Conservation (phyloP, 2,113 vertebrate genomes). For the Mastomys coucha region DNA sequence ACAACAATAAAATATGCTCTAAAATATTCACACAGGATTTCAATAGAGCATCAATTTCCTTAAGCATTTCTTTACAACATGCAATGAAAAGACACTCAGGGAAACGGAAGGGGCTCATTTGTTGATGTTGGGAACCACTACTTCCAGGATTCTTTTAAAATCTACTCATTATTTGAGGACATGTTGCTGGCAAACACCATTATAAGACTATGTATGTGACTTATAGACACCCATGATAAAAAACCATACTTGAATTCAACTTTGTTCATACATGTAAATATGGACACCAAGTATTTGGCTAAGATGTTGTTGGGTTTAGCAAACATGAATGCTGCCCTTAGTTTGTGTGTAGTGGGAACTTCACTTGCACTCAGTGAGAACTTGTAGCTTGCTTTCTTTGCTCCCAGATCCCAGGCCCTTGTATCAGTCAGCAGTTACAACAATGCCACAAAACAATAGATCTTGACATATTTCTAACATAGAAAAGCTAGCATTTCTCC, state of each 20-base stretch:
- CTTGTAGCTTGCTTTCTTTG: background rate
- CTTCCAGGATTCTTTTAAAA: background rate
- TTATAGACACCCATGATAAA: background rate
- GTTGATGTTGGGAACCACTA: slow-evolving; percentile 17
- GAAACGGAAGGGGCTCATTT: background rate
- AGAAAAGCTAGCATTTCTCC: slow-evolving; percentile 33
- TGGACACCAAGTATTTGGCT: background rate
- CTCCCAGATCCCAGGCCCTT: background rate
- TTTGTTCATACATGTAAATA: background rate
- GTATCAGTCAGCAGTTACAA: background rate
- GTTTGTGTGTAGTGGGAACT: background rate
- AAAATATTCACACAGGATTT: slow-evolving; percentile 64
- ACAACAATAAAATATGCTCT: slow-evolving; percentile 62
- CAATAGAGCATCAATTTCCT: slow-evolving; percentile 65
- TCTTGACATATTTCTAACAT: background rate
- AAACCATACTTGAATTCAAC: background rate
- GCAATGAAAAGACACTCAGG: slow-evolving; percentile 58
- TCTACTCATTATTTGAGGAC: slow-evolving; percentile 13
- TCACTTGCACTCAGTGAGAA: background rate
- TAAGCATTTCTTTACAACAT: slow-evolving; percentile 68
- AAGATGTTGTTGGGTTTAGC: background rate
- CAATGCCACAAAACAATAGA: background rate
- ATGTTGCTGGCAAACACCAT: background rate
- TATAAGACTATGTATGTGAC: background rate
- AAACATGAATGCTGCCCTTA: background rate